Conservation (phyloP, 2,888 invertebrate species). For the Sycophila texana region DNA sequence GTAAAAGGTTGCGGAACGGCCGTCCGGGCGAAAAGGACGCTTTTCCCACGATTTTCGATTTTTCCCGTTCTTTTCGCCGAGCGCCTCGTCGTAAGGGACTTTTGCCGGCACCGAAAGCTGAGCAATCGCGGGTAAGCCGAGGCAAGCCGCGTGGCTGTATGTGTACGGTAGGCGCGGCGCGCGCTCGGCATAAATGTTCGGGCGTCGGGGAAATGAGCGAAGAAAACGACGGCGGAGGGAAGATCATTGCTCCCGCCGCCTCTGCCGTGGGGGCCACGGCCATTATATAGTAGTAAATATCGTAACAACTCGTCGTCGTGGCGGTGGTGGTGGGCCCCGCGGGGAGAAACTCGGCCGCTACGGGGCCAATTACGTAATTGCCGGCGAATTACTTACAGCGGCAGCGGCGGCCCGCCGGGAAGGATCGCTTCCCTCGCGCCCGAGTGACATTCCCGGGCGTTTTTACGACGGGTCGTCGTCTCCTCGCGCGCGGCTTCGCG, state of each 20-base stretch:
- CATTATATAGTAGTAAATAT: constrained; percentile 75
- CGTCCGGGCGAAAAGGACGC: background rate
- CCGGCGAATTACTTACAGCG: constrained; percentile 73
- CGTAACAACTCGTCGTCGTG: constrained; percentile 70
- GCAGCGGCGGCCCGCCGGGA: constrained; percentile 62
- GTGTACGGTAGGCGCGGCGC: background rate
- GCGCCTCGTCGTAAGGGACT: background rate
- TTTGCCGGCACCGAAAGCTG: background rate
- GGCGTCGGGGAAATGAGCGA: constrained; percentile 27
- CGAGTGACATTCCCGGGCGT: constrained; percentile 73
- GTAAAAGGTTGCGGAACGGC: too few relatives aligned
- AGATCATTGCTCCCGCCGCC: constrained; percentile 60
- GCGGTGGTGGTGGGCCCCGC: constrained; percentile 10
- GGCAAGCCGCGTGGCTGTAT: background rate
- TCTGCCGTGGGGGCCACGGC: constrained; percentile 61
- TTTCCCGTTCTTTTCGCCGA: background rate
- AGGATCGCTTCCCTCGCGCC: constrained; percentile 66
- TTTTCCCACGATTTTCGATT: background rate
- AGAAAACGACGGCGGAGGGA: constrained; percentile 35
- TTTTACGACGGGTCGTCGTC: constrained; percentile 69
- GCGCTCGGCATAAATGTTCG: background rate
- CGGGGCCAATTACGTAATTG: constrained; percentile 75
- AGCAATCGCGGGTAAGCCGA: constrained; percentile 11
- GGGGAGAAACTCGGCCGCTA: constrained; percentile 46
- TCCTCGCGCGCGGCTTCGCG: too few relatives aligned